These are phyloP conservation scores for Apamea anceps DNA, from an alignment of 2,888 invertebrate genomes.

Conservation along the genomic window DNA sequence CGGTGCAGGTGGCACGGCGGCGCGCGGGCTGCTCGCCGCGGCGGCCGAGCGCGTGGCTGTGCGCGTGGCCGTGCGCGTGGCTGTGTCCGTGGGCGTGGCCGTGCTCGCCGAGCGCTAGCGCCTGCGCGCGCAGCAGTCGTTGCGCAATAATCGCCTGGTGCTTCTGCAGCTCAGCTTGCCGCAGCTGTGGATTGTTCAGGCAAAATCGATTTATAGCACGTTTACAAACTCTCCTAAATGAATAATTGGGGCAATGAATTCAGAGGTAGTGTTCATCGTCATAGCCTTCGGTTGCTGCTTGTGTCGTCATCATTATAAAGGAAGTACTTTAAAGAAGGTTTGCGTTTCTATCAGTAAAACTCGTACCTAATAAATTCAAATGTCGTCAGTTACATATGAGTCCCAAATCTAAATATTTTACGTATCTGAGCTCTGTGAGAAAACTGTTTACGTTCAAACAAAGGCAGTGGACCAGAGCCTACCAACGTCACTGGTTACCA, in stretches of 20 bases:
- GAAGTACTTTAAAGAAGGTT: not conserved
- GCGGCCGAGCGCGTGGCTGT: constrained; percentile 5
- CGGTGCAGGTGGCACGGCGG: constrained; percentile 83
- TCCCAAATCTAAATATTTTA: too few relatives aligned
- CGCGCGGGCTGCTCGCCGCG: constrained; percentile 73
- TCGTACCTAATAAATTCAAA: not conserved
- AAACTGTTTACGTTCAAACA: not conserved
- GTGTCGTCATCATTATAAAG: constrained; percentile 35
- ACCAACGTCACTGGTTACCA: too few relatives aligned
- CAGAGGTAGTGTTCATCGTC: constrained; percentile 22
- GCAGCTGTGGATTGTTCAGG: constrained; percentile 70
- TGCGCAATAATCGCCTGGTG: constrained; percentile 71
- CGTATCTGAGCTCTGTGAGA: not conserved
- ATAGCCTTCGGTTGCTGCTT: constrained; percentile 52
- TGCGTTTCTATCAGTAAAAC: not conserved
- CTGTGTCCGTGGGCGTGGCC: constrained; percentile 57
- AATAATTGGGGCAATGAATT: not conserved
- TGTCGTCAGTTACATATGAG: not conserved
- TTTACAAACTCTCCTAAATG: not conserved
- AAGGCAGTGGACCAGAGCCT: not conserved
- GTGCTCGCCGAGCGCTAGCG: constrained; percentile 68
- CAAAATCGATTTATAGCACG: not conserved
- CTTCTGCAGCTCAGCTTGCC: constrained; percentile 82
- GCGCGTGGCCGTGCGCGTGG: constrained; percentile 62
- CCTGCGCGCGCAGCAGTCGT: constrained; percentile 51